phyloP scores from a whole-genome alignment of 2,888 invertebrate species.

The Agrenia bidenticulata region DNA sequence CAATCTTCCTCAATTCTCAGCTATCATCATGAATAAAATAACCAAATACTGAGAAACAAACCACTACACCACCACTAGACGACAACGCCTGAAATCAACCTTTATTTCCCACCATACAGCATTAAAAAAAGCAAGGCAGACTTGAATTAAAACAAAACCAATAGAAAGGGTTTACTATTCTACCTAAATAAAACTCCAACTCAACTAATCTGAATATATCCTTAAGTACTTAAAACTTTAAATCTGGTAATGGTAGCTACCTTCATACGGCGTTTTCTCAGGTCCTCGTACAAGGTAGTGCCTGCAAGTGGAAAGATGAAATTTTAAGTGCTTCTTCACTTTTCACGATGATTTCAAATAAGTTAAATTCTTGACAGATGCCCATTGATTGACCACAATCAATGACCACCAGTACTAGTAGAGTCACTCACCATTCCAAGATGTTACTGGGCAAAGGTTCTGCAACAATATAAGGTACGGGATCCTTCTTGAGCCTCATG shows the following conservation, averaged over 20 bases:
- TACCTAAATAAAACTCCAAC: no score
- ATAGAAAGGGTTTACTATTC: no score
- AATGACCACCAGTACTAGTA: no score
- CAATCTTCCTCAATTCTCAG: no score
- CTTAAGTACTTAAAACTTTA: no score
- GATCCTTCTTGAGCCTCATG: constrained; percentile 88
- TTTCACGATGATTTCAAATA: background rate
- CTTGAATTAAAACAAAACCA: background rate
- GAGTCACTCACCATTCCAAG: constrained; percentile 79
- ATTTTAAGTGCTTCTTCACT: background rate
- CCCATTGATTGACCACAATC: no score
- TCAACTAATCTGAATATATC: no score
- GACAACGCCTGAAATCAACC: no score
- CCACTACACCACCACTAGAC: no score
- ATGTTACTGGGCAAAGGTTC: constrained; percentile 95
- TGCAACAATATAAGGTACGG: constrained; percentile 92
- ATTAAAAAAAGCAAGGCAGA: background rate
- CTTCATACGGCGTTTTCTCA: constrained; percentile 91
- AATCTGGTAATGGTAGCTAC: constrained; percentile 15
- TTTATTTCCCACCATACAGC: no score
- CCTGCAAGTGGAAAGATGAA: constrained; percentile 59
- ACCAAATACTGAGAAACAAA: no score
- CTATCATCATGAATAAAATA: no score
- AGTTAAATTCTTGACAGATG: constrained; percentile 8
- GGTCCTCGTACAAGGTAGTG: constrained; percentile 97